Evolutionary conservation across 2,797 vertebrate species (phyloP), one percentile per base, ranked within the genome.

Genomic region (Pristis pectinata): DNA sequence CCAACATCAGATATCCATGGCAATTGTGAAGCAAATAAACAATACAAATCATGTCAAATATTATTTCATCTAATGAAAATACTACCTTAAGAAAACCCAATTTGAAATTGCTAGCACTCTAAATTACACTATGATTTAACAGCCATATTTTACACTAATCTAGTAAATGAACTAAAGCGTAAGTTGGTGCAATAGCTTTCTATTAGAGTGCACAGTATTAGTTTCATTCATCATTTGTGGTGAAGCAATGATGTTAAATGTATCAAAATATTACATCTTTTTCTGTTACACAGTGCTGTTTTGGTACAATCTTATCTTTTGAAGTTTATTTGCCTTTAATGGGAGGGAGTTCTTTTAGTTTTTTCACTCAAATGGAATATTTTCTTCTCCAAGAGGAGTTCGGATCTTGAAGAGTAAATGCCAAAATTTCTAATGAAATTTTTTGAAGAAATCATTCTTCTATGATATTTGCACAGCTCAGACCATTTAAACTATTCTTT

Each of bases 341-440:
- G 87, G 59, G n/a, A 37, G 87, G 34, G 17, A 64, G 3, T 30
- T 56, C 6, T 64, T 59, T 64, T 19, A 64, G 37, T 64, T 87
- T 37, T 91, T 91, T 67, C 30, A 91, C 64, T 64, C 64, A 91
- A 17, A 30, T 56, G 83, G 30, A 59, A 83, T 59, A 87, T 6
- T 64, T 64, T 3, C 15, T 91, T 24, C n/a, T 24, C 9, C 19
- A 34, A 59, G 22, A 37, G 7, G 87, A 64, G 59, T 67, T n/a
- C 61, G 41, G 34, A 67, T 64, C 61, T 67, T 67, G 87, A 91
- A 91, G n/a, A 91, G n/a, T 37, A 91, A 64, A 41, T 91, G 87
- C 17, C 87, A 64, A 41, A 87, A 67, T n/a, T 91, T 64, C 9
- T 10, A 22, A 91, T 91, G n/a, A 34, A 91, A 91, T 41, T 67